Evolutionary conservation across 2,113 vertebrate genomes (phyloP).

Genomic region (Vulpes vulpes): DNA sequence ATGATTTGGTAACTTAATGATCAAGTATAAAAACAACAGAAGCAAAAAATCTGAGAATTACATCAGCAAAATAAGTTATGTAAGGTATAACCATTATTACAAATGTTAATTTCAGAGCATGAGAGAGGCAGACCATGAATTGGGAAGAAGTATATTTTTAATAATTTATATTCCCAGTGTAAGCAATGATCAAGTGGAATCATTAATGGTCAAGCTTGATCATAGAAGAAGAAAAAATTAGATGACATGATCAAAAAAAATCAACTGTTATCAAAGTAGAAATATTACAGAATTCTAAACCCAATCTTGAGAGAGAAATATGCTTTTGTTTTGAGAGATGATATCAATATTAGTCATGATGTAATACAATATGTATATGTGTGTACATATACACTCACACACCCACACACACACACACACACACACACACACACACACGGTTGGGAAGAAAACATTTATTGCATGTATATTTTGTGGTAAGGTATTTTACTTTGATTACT

Average conservation of each 20-base stretch:
- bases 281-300: slow-evolving; percentile 67
- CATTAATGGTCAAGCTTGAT: slow-evolving; percentile 75
- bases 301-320: slow-evolving; percentile 54
- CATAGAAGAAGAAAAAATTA: slow-evolving; percentile 61
- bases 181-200: slow-evolving; percentile 79
- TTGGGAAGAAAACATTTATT: slow-evolving; percentile 30
- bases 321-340: slow-evolving; percentile 70
- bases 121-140: slow-evolving; percentile 60
- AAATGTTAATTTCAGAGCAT: slow-evolving; percentile 53
- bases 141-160: slow-evolving; percentile 57
- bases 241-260: slow-evolving; percentile 65
- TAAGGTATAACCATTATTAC: neutral
- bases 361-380: neutral
- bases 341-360: slow-evolving; percentile 28
- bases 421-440: neutral
- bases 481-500: neutral
- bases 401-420: too few species aligned
- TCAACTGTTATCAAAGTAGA: slow-evolving; percentile 57
- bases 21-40: slow-evolving; percentile 24
- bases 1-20: neutral
- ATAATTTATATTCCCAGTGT: slow-evolving; percentile 74
- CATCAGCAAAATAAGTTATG: slow-evolving; percentile 37
- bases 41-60: neutral
- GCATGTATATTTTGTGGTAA: neutral
- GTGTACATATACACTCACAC: neutral